Conservation (phyloP, 2,888 invertebrate species). For the Mimumesa dahlbomi region DNA sequence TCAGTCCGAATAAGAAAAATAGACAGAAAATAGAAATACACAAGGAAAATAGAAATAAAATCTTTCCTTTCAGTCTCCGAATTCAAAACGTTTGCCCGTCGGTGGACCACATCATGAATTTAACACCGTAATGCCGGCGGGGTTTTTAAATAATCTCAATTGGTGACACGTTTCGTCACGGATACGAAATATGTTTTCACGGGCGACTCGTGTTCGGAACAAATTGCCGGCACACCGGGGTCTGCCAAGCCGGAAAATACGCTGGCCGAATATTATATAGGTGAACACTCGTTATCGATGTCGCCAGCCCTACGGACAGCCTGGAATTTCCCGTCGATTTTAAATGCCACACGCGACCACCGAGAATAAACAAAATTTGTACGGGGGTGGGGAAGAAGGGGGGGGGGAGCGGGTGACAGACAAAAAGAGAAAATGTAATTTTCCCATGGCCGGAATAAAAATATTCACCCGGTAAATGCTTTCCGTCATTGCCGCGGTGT, state of each 20-base stretch:
- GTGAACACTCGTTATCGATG: constrained; percentile 39
- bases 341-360: constrained; percentile 27
- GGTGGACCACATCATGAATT: no score
- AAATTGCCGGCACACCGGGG: constrained; percentile 20
- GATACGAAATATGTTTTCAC: constrained; percentile 40
- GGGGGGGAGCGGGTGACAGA: no score
- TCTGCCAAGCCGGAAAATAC: constrained; percentile 21
- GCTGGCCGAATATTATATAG: constrained; percentile 13
- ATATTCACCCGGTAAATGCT: constrained; percentile 18
- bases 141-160: constrained; percentile 56
- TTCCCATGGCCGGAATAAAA: constrained; percentile 27
- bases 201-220: constrained; percentile 37
- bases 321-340: constrained; percentile 33
- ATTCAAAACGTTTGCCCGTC: no score
- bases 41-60: no score
- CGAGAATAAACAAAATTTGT: constrained; percentile 31
- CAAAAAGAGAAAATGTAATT: constrained; percentile 26
- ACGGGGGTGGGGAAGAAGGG: neutral
- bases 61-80: no score
- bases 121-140: constrained; percentile 31
- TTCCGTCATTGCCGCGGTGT: neutral
- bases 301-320: constrained; percentile 28
- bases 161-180: constrained; percentile 27
- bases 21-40: no score
- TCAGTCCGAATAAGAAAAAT: no score